phyloP scores from a whole-genome alignment of 2,113 vertebrate genomes.

The Cynopterus brachyotis region DNA sequence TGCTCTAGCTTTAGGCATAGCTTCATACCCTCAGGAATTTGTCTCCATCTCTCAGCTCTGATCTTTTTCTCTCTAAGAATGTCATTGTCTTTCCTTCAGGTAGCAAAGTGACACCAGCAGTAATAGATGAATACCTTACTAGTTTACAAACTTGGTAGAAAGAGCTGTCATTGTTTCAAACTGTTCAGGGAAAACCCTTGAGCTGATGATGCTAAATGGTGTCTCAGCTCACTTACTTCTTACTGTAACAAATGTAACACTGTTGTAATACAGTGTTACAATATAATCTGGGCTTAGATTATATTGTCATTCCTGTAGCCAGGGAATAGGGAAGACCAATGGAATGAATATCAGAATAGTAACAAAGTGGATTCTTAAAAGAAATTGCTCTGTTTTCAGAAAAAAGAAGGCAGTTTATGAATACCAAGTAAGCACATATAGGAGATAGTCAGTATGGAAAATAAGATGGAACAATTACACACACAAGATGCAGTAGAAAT shows the following conservation, averaged over 20 bases:
- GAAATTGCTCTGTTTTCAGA: neutral
- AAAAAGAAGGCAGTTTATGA: neutral
- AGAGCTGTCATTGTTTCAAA: neutral
- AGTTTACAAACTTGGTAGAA: neutral
- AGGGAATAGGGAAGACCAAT: neutral
- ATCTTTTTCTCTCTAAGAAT: neutral
- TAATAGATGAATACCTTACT: neutral
- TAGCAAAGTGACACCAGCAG: neutral
- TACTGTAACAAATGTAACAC: neutral
- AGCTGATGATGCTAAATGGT: neutral
- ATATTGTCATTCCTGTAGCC: neutral
- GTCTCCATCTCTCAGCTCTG: neutral
- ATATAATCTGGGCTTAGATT: fast-evolving
- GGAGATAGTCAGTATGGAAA: neutral
- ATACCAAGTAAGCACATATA: neutral
- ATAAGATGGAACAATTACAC: neutral
- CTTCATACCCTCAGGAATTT: neutral
- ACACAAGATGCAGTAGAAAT: neutral
- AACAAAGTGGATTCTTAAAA: neutral
- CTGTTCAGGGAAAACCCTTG: neutral
- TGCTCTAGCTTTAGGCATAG: neutral
- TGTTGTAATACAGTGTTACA: neutral
- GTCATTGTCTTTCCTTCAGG: neutral
- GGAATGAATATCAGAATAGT: neutral
- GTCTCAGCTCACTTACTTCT: neutral